Percentiles rank a stretch among this genome's conserved stretches.
These are phyloP conservation scores for Meloidogyne floridensis DNA, from an alignment of 1,140 invertebrate species.

Conservation along the genomic window DNA sequence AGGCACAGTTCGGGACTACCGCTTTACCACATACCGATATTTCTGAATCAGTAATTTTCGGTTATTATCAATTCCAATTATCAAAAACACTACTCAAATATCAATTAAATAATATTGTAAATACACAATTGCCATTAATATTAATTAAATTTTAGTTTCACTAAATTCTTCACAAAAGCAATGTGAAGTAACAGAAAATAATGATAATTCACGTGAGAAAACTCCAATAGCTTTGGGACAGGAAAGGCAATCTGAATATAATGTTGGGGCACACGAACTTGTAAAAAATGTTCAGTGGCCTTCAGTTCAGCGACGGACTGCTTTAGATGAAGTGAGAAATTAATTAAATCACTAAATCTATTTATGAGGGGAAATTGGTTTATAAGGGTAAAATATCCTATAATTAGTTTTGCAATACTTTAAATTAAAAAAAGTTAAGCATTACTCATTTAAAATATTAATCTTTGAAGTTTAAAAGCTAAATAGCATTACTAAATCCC, in stretches of 20 bases:
- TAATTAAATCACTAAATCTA: too few species aligned
- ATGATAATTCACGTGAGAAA: background rate
- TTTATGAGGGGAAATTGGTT: too few species aligned
- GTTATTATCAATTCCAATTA: too few species aligned
- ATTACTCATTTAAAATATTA: background rate
- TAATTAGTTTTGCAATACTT: too few species aligned
- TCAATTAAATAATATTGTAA: too few species aligned
- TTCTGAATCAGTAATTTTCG: too few species aligned
- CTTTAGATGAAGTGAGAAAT: background rate
- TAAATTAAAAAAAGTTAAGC: too few species aligned
- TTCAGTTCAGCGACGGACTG: background rate
- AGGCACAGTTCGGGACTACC: too few species aligned
- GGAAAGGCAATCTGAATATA: background rate
- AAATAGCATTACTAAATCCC: background rate
- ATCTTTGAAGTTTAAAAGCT: background rate
- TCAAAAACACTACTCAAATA: too few species aligned
- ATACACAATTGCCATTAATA: too few species aligned
- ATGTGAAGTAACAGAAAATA: slow-evolving; percentile 11
- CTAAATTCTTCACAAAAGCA: slow-evolving; percentile 4
- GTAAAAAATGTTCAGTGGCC: background rate
- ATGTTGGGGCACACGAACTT: background rate
- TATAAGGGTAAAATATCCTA: too few species aligned
- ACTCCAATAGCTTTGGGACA: background rate
- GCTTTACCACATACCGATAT: too few species aligned
- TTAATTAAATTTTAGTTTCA: background rate